Evolutionary conservation across 2,797 vertebrate species (phyloP), one percentile per base, ranked within the genome.

Genomic region (Acrossocheilus fasciatus): DNA sequence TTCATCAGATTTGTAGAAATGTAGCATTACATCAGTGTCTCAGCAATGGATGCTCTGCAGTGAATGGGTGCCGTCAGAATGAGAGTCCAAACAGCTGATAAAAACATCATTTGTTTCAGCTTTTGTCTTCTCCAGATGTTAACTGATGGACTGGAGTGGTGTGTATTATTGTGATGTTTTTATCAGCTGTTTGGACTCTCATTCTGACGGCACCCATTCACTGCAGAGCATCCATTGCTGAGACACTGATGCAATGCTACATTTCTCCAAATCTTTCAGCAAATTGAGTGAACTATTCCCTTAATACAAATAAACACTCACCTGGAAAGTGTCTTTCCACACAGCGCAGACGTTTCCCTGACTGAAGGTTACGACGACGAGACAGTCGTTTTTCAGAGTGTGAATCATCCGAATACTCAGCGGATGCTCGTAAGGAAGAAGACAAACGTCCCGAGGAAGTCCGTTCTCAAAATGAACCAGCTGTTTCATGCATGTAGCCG

Each of bases 391-490:
- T 87, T 93, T 93, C 34, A 95, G 94, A 0, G 95, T 93, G 89
- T 95, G 77, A 66, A 95, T 94, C 76, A 94, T 10, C 89, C 94
- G 95, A 89, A 99, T 91, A 18, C 91, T 91, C 88, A 89, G 89
- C 1, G 97, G 96, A 10, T 94, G 92, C 79, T 94, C 93, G 10
- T 96, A 97, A 0, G 97, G 97, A 84, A 99, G 97, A 54, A 95
- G 92, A 84, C 97, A 97, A 0, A 95, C 90, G 8, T 96, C 94
- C 92, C 93, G 95, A 20, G 96, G 96, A 2, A 90, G 52, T 47
- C 97, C 97, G 89, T 96, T 93, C 89, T 97, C 95, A 90, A 98
- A 96, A 88, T 93, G 94, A 90, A 99, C 92, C 11, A 99, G 94
- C 72, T 98, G 98, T 82, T 95, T 96, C 77, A 92, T 95, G 83